These are phyloP conservation scores for Ceratitis capitata DNA, from an alignment of 1,140 invertebrate genomes.

Conservation along the genomic window DNA sequence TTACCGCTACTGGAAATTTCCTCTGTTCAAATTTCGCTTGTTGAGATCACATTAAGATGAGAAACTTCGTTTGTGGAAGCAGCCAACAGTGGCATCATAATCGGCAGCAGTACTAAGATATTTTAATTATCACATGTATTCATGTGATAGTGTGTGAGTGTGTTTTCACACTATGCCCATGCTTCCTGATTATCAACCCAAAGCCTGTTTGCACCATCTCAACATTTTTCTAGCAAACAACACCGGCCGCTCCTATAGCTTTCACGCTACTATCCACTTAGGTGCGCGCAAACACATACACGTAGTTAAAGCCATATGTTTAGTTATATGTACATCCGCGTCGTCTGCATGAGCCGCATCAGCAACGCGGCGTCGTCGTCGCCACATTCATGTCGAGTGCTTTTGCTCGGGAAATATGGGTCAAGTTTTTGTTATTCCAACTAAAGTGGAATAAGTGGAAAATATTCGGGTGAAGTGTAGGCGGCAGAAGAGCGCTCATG, in stretches of 20 bases:
- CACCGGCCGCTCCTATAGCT: neutral
- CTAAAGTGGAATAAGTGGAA: constrained; percentile 25
- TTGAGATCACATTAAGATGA: neutral
- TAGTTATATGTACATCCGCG: too few relatives aligned
- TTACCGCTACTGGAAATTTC: neutral
- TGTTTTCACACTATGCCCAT: neutral
- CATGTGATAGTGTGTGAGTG: neutral
- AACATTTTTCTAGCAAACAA: neutral
- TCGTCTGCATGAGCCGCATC: constrained; percentile 5
- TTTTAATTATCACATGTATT: neutral
- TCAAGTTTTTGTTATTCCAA: constrained; percentile 36
- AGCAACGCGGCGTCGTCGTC: neutral
- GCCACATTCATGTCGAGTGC: constrained; percentile 9
- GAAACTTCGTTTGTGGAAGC: neutral
- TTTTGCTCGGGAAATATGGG: constrained; percentile 26
- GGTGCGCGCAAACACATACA: too few relatives aligned
- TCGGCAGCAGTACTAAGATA: neutral
- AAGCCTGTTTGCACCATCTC: neutral
- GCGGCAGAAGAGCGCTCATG: neutral
- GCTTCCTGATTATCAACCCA: neutral
- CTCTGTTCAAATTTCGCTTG: neutral
- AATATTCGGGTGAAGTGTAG: constrained; percentile 30
- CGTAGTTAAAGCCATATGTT: too few relatives aligned
- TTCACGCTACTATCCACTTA: neutral
- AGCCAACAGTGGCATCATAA: neutral